These are phyloP conservation scores for Anolis apletophallus DNA, from an alignment of 2,797 vertebrate species.

Conservation along the genomic window DNA sequence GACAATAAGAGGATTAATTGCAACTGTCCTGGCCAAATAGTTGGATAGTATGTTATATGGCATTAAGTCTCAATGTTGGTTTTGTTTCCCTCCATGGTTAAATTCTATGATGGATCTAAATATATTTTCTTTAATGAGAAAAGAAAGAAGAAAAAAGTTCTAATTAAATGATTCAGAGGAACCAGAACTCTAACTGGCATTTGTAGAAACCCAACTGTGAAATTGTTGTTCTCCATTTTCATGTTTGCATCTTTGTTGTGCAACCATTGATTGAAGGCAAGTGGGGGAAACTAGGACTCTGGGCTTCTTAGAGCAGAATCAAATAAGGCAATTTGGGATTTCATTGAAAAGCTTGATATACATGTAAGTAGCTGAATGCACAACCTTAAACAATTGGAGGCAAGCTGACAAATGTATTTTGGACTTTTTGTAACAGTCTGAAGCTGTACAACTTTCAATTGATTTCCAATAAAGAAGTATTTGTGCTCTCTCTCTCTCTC, in stretches of 20 bases:
- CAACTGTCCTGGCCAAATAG: no score
- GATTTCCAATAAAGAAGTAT: conserved; percentile 71
- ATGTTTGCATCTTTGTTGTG: background rate
- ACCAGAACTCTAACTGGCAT: conserved; percentile 42
- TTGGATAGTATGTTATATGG: no score
- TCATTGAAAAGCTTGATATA: conserved; percentile 52
- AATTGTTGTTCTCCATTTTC: background rate
- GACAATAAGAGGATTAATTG: no score
- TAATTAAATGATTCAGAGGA: conserved; percentile 48
- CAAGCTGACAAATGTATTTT: conserved; percentile 44
- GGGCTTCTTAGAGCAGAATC: conserved; percentile 11
- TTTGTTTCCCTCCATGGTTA: no score
- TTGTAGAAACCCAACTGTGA: conserved; percentile 52
- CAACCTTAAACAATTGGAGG: conserved; percentile 58
- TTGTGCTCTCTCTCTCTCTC: no score
- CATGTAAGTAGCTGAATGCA: conserved; percentile 51
- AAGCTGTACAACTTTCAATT: conserved; percentile 56
- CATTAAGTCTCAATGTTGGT: no score
- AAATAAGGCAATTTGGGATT: conserved; percentile 46
- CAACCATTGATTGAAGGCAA: background rate
- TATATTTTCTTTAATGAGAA: no score
- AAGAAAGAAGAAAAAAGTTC: conserved; percentile 18
- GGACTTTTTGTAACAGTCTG: conserved; percentile 68
- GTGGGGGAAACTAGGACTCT: background rate
- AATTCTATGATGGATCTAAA: no score